These are phyloP conservation scores for Mycteria americana DNA, from an alignment of 2,797 vertebrate genomes.

Conservation along the genomic window DNA sequence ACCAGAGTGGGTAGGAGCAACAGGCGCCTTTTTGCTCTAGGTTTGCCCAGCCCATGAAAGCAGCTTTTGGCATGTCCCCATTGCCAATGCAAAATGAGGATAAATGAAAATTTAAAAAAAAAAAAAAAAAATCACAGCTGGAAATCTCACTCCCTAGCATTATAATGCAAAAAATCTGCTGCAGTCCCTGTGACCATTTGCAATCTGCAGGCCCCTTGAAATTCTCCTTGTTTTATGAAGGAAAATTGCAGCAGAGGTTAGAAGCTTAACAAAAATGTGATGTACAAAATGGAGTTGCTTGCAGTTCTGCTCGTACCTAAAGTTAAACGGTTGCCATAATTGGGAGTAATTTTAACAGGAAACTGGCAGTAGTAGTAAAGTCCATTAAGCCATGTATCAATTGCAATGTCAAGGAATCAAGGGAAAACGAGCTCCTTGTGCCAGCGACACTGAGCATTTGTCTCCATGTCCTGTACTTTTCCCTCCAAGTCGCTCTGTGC, in stretches of 20 bases:
- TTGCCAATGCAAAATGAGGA: not conserved
- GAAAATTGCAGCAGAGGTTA: not conserved
- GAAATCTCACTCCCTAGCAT: not conserved
- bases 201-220: not conserved
- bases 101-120: not conserved
- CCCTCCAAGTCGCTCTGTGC: not conserved
- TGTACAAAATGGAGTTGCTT: not conserved
- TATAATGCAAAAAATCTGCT: not conserved
- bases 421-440: not conserved
- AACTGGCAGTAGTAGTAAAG: not conserved
- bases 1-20: not conserved
- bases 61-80: not conserved
- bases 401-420: not conserved
- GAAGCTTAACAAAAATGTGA: not conserved
- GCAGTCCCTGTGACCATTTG: not conserved
- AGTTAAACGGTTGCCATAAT: not conserved
- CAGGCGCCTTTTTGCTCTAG: not conserved
- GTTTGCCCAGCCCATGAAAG: not conserved
- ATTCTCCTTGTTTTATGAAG: not conserved
- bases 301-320: not conserved
- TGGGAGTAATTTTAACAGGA: constrained; percentile 8
- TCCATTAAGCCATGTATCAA: not conserved
- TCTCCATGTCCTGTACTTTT: not conserved
- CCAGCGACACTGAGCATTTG: not conserved
- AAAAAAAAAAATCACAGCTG: not conserved